phyloP scores from a whole-genome alignment of 1,140 invertebrate genomes.

The Ridgeia piscesae region DNA sequence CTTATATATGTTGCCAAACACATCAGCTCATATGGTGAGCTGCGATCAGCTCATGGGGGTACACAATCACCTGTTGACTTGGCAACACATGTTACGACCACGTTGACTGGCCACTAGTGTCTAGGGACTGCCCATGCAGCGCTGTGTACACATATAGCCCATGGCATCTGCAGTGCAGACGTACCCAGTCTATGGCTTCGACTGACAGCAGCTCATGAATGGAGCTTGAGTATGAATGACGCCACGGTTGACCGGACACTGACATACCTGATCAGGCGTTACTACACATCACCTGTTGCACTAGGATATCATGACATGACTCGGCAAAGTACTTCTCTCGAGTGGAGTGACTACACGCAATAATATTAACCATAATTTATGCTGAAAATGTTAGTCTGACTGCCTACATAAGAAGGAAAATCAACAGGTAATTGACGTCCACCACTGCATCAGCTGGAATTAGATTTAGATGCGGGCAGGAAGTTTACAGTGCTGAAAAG shows the following conservation, averaged over 20 bases:
- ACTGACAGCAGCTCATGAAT: neutral
- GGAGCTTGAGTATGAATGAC: neutral
- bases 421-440: neutral
- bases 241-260: neutral
- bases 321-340: neutral
- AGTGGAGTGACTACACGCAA: neutral
- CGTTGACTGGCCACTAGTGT: neutral
- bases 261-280: neutral
- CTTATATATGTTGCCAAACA: neutral
- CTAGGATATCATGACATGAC: neutral
- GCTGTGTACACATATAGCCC: neutral
- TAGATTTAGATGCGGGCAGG: neutral
- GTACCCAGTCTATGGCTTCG: neutral
- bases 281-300: neutral
- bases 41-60: neutral
- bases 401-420: neutral
- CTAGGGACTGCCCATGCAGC: neutral
- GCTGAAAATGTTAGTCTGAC: neutral
- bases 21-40: neutral
- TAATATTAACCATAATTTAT: neutral
- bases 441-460: neutral
- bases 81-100: neutral
- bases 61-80: conserved; percentile 5
- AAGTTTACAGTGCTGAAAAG: neutral
- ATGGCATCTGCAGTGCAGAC: neutral